These are phyloP conservation scores for Pogonomyrmex californicus DNA, from an alignment of 1,140 invertebrate genomes.

Conservation along the genomic window DNA sequence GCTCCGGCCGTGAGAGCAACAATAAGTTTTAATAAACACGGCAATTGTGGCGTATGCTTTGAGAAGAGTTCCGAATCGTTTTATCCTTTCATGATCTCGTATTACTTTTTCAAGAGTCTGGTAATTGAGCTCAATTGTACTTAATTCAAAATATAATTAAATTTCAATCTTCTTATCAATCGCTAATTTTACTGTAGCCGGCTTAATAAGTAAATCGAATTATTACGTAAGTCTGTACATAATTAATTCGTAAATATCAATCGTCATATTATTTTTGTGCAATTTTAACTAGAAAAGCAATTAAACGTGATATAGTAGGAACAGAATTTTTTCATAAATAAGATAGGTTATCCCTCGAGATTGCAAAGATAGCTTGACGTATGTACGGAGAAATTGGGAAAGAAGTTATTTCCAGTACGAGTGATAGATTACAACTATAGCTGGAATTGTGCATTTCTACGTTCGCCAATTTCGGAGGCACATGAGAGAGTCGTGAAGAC, in stretches of 20 bases:
- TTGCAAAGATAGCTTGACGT: conserved; percentile 14
- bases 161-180: neutral
- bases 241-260: neutral
- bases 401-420: conserved; percentile 39
- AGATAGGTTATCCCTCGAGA: neutral
- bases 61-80: conserved; percentile 38
- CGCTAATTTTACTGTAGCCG: neutral
- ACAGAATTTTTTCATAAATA: neutral
- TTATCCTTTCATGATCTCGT: conserved; percentile 14
- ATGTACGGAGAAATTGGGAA: conserved; percentile 26
- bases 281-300: neutral
- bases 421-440: conserved; percentile 27
- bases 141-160: neutral
- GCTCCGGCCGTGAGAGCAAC: conserved; percentile 68
- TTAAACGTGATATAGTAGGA: neutral
- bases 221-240: neutral
- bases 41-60: conserved; percentile 52
- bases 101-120: neutral
- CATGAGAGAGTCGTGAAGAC: neutral
- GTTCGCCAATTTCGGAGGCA: conserved; percentile 22
- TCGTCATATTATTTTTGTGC: neutral
- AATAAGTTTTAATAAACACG: conserved; percentile 74
- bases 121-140: neutral
- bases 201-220: neutral
- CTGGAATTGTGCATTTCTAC: conserved; percentile 11